phyloP scores from a whole-genome alignment of 2,113 vertebrate species.

The Oreochromis aureus region DNA sequence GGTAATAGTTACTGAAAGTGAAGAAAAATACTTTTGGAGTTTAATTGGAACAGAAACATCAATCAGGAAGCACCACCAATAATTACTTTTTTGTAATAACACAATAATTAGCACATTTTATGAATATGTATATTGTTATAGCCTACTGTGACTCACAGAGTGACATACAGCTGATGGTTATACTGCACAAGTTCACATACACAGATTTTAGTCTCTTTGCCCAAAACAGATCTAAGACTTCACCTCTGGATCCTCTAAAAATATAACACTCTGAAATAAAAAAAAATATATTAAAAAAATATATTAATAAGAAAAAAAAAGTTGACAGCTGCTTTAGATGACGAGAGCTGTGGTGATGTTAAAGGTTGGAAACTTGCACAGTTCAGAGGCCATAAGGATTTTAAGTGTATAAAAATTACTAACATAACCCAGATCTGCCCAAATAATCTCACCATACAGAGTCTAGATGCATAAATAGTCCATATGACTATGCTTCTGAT shows the following conservation, averaged over 20 bases:
- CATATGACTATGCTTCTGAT: neutral
- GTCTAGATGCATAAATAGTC: neutral
- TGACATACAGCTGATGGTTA: neutral
- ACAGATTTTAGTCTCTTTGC: neutral
- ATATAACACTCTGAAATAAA: constrained; percentile 20
- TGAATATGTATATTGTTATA: neutral
- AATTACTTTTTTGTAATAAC: neutral
- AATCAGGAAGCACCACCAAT: neutral
- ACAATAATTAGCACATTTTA: neutral
- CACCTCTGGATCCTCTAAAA: neutral
- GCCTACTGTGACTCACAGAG: neutral
- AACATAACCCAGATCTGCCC: constrained; percentile 10
- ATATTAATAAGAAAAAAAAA: neutral
- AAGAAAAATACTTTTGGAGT: neutral
- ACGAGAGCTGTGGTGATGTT: neutral
- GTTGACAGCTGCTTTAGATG: neutral
- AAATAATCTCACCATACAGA: constrained; percentile 3
- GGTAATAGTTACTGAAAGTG: neutral
- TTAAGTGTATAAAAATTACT: neutral
- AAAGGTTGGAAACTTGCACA: constrained; percentile 1
- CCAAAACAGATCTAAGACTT: neutral
- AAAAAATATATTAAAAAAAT: neutral
- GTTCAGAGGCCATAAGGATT: constrained; percentile 8
- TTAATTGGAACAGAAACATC: neutral
- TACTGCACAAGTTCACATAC: neutral